Percentiles rank a stretch among this genome's conserved stretches.
Evolutionary conservation across 1,140 invertebrate genomes (phyloP).

Genomic region (Temnothorax longispinosus): DNA sequence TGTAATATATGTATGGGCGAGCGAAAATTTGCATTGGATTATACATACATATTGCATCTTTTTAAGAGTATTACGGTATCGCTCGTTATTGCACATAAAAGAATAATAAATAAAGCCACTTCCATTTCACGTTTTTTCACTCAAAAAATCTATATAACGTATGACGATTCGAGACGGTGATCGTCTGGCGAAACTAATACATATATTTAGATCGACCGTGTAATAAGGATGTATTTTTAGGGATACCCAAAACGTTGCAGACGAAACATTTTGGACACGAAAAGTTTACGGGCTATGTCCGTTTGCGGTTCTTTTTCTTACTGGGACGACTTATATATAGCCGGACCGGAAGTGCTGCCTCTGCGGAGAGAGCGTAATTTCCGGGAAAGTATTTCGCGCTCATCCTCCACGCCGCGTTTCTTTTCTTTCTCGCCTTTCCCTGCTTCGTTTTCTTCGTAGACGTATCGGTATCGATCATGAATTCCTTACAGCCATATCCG

Average conservation of each 20-base stretch:
- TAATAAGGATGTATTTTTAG: constrained; percentile 23
- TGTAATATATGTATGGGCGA: neutral
- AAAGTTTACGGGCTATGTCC: constrained; percentile 38
- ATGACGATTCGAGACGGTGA: neutral
- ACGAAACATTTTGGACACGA: constrained; percentile 47
- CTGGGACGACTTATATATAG: constrained; percentile 65
- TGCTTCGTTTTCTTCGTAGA: constrained; percentile 38
- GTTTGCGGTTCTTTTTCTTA: constrained; percentile 41
- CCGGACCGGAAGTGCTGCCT: constrained; percentile 66
- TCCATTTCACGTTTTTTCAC: neutral
- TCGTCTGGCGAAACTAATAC: neutral
- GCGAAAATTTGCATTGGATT: constrained; percentile 30
- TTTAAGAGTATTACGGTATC: constrained; percentile 20
- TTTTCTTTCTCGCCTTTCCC: neutral
- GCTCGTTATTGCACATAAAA: neutral
- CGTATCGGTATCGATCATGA: constrained; percentile 67
- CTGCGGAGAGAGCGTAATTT: constrained; percentile 75
- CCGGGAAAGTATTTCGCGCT: constrained; percentile 71
- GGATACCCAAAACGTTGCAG: neutral
- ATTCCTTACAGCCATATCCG: constrained; percentile 58
- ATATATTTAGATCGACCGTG: neutral
- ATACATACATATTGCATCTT: constrained; percentile 3
- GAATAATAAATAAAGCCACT: neutral
- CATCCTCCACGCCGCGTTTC: neutral
- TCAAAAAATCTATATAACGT: neutral